phyloP scores from a whole-genome alignment of 2,888 invertebrate genomes.

The Leuctra nigra region DNA sequence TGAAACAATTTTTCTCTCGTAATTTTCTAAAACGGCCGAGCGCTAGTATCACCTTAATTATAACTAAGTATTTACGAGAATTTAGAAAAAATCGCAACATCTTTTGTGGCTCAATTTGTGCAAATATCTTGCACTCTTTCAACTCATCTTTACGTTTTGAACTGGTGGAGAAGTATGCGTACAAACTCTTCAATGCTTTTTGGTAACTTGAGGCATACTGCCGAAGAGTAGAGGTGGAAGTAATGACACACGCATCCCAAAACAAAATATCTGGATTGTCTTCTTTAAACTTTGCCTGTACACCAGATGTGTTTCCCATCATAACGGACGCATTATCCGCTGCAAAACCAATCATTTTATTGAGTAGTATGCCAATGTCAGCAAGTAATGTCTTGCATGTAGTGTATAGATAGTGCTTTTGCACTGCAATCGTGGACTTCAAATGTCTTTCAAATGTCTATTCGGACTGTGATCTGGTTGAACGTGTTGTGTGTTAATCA shows the following conservation, averaged over 20 bases:
- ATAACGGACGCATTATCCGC: slow-evolving; percentile 38
- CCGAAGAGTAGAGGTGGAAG: slow-evolving; percentile 34
- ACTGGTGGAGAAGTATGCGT: slow-evolving; percentile 35
- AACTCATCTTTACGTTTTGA: slow-evolving; percentile 33
- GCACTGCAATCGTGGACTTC: too few relatives aligned
- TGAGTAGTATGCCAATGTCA: slow-evolving; percentile 33
- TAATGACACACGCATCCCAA: slow-evolving; percentile 38
- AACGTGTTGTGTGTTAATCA: too few relatives aligned
- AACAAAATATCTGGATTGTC: slow-evolving; percentile 35
- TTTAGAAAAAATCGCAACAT: too few relatives aligned
- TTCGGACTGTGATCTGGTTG: too few relatives aligned
- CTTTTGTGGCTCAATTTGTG: slow-evolving; percentile 33
- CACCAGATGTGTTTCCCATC: slow-evolving; percentile 35
- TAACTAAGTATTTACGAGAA: too few relatives aligned
- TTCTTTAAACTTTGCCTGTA: slow-evolving; percentile 33
- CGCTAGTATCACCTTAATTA: too few relatives aligned
- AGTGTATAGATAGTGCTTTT: too few relatives aligned
- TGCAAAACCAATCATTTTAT: slow-evolving; percentile 36
- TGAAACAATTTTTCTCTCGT: too few relatives aligned
- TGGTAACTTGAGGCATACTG: slow-evolving; percentile 35
- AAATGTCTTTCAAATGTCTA: too few relatives aligned
- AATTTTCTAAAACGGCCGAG: too few relatives aligned
- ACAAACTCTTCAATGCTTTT: slow-evolving; percentile 33
- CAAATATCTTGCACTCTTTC: slow-evolving; percentile 33
- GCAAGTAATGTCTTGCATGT: too few relatives aligned